Base-by-base conservation (phyloP, 2,113 vertebrate species). In the Ageneiosus marmoratus region DNA sequence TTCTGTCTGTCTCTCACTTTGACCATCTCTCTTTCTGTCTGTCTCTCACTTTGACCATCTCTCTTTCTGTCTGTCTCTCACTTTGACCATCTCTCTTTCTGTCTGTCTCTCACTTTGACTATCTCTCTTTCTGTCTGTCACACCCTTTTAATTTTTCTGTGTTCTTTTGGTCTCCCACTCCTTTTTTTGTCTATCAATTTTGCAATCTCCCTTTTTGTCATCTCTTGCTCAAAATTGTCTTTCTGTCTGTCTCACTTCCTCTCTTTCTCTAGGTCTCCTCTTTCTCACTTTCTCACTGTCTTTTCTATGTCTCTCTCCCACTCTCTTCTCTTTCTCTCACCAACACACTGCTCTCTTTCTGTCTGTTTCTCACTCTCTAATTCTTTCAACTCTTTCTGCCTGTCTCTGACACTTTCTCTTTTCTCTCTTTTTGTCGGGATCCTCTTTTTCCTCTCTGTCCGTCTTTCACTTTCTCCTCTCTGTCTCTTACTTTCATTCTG, bases 401-500 rank as follows among this genome's bases (percentile, higher is more conserved):
- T 12, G 56, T 72, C 44, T 8, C 44, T 32, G 27, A 41, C 62
- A n/a, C n/a, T n/a, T 32, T 79, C 83, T 4, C 70, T 22, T 27
- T 5, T 9, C 24, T 58, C 13, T n/a, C 6, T 63, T 10, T 34
- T 32, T 37, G 24, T 11, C n/a, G n/a, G 24, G 27, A 24, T 29
- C 24, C 41, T 60, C 53, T 56, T 7, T 51, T 51, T 51, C 5
- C 20, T 16, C 20, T 16, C 16, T 3, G 24, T 34, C 48, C 77
- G 24, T 29, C 48, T 75, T 77, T 20, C 83, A 99, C 20, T 16
- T 53, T 5, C 20, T 3, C 20, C 24, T 58, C 24, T 3, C 2
- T n/a, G 1, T 5, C 18, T 55, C 51, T 53, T 6, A 20, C 53
- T 56, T 9, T 58, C 13, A 18, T 5, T 50, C 50, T 51, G 12